phyloP scores from a whole-genome alignment of 2,888 invertebrate species.

The Lissocephala sabroskyi region DNA sequence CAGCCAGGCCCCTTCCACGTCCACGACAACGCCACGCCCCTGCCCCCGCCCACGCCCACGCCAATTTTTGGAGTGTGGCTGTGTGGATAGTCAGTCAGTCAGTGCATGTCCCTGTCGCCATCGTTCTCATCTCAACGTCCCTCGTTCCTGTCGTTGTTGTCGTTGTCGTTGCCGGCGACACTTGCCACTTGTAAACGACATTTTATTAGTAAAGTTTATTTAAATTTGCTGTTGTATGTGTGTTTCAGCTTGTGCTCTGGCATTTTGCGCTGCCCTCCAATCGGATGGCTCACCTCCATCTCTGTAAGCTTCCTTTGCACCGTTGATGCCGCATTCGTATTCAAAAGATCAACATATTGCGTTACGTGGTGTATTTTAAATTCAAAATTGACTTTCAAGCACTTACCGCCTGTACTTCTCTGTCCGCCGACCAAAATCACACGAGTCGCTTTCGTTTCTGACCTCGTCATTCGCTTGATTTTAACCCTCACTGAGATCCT shows the following conservation, averaged over 20 bases:
- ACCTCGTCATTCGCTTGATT: not conserved
- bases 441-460: not conserved
- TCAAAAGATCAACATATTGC: conserved; percentile 64
- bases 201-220: conserved; percentile 63
- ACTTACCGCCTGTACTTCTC: too few relatives aligned
- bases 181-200: conserved; percentile 62
- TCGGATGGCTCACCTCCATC: too few relatives aligned
- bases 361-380: conserved; percentile 62
- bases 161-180: conserved; percentile 39
- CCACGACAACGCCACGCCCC: not conserved
- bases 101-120: conserved; percentile 13
- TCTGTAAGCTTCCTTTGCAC: not conserved
- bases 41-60: too few relatives aligned
- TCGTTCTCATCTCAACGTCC: not conserved
- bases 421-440: conserved; percentile 13
- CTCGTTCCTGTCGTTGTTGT: conserved; percentile 12
- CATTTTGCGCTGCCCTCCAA: conserved; percentile 37
- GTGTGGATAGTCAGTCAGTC: conserved; percentile 7
- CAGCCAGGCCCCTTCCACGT: not conserved
- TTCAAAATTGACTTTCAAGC: conserved; percentile 63
- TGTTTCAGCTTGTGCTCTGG: conserved; percentile 37
- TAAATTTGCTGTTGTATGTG: conserved; percentile 47
- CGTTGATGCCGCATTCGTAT: conserved; percentile 52
- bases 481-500: too few relatives aligned
- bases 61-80: not conserved